Percentiles rank a stretch among this genome's conserved stretches.
Evolutionary conservation across 2,797 vertebrate genomes (phyloP).

Genomic region (Salmo trutta): DNA sequence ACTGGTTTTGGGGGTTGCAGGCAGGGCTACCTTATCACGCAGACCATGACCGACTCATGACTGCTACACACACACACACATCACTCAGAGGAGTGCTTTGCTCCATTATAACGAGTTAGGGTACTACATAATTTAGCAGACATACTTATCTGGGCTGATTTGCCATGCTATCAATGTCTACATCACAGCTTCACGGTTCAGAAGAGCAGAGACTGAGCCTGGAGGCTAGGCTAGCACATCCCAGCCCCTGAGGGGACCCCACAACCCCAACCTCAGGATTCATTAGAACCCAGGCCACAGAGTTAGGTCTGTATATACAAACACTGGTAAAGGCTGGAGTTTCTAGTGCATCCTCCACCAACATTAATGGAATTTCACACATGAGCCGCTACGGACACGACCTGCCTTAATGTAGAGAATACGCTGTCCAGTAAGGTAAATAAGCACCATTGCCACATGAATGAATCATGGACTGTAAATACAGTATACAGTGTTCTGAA

Average conservation of each 20-base stretch:
- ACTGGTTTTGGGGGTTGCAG: too few species aligned
- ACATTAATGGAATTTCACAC: neutral
- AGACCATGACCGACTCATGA: too few species aligned
- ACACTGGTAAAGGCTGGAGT: neutral
- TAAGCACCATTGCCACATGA: neutral
- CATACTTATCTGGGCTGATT: neutral
- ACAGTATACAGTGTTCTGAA: neutral
- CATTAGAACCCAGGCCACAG: too few species aligned
- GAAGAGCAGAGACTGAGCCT: neutral
- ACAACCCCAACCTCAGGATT: too few species aligned
- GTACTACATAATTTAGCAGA: constrained; percentile 9
- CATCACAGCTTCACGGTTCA: neutral
- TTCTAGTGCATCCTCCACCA: neutral
- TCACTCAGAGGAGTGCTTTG: neutral
- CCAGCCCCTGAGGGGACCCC: too few species aligned
- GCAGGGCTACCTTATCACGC: too few species aligned
- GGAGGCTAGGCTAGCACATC: too few species aligned
- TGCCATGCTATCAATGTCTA: constrained; percentile 1
- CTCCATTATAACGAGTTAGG: constrained; percentile 2
- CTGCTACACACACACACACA: too few species aligned
- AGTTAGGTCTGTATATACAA: neutral
- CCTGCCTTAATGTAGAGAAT: neutral
- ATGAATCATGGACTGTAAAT: neutral
- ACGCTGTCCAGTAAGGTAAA: neutral
- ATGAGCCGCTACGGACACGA: neutral